Percentiles rank a stretch among this genome's conserved stretches.
Conservation (phyloP, 2,113 vertebrate genomes). For the Mirza zaza region DNA sequence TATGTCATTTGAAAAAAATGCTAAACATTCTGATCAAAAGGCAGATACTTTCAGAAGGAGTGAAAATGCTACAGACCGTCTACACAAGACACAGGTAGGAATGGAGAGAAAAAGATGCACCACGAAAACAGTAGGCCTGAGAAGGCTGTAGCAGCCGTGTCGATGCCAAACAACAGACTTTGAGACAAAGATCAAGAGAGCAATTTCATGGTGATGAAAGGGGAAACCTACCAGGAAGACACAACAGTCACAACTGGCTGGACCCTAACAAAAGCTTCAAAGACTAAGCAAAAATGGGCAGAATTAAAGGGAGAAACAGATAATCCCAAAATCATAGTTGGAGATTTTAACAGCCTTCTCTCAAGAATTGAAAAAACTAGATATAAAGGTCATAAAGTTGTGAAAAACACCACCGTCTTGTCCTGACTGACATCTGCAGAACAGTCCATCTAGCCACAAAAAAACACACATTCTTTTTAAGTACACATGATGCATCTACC, state of each 20-base stretch:
- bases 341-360: not conserved
- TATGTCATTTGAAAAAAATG: not conserved
- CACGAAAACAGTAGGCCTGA: not conserved
- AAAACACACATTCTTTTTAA: not conserved
- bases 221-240: not conserved
- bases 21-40: not conserved
- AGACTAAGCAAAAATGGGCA: not conserved
- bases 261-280: not conserved
- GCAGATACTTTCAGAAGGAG: not conserved
- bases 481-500: not conserved
- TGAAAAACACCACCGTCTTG: not conserved
- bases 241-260: not conserved
- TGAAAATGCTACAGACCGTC: not conserved
- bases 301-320: not conserved
- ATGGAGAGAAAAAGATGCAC: not conserved
- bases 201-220: not conserved
- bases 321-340: not conserved
- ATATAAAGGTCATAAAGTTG: not conserved
- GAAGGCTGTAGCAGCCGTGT: not conserved
- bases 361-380: not conserved
- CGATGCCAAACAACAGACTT: not conserved
- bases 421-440: not conserved
- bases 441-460: not conserved
- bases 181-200: not conserved
- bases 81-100: not conserved